These are phyloP conservation scores for Conchocele bisecta DNA, from an alignment of 2,888 invertebrate genomes.

Conservation along the genomic window DNA sequence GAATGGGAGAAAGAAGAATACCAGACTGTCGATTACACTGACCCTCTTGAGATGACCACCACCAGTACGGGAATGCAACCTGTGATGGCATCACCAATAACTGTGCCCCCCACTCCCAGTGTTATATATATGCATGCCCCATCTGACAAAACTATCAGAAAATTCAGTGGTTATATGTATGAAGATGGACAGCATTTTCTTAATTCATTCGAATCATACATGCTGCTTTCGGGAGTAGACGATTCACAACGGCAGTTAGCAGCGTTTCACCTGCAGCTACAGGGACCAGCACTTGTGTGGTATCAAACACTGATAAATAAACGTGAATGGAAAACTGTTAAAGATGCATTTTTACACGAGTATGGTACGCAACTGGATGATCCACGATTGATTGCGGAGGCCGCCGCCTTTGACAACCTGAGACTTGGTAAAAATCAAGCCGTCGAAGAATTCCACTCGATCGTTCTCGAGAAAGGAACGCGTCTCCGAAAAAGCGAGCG, in stretches of 20 bases:
- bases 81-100: too few species aligned
- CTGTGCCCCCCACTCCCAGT: too few species aligned
- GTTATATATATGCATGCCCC: too few species aligned
- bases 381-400: conserved; percentile 28
- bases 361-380: conserved; percentile 3
- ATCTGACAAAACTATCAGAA: conserved; percentile 8
- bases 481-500: conserved; percentile 19
- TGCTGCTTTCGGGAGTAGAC: conserved; percentile 3
- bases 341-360: background rate
- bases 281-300: conserved; percentile 31
- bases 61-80: too few species aligned
- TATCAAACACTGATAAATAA: conserved; percentile 5
- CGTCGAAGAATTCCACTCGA: conserved; percentile 36
- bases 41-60: too few species aligned
- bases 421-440: conserved; percentile 2
- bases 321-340: conserved; percentile 1
- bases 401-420: conserved; percentile 21
- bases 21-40: too few species aligned
- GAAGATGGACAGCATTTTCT: conserved; percentile 14
- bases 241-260: conserved; percentile 3
- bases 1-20: too few species aligned
- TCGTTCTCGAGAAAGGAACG: conserved; percentile 32
- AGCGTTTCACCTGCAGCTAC: conserved; percentile 26
- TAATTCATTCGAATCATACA: background rate
- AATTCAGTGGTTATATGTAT: conserved; percentile 21